Conservation (phyloP, 2,113 vertebrate genomes). For the Apodemus speciosus region DNA sequence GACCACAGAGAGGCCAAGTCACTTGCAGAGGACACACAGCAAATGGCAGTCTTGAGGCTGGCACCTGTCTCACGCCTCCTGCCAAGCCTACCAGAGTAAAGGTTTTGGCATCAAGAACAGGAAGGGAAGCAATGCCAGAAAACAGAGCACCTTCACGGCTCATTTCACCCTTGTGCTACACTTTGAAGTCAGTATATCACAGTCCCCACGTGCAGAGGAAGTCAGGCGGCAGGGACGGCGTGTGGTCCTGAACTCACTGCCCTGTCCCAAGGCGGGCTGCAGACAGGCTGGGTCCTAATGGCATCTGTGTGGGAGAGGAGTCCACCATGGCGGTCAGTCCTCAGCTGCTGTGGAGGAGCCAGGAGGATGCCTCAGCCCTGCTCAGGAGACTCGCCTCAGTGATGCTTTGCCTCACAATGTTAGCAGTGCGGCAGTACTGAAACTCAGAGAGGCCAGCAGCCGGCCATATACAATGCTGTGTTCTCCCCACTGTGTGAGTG, state of each 20-base stretch:
- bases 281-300: not conserved
- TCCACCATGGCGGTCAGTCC: not conserved
- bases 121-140: not conserved
- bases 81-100: not conserved
- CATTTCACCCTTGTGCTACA: slow-evolving; percentile 1
- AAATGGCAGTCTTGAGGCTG: not conserved
- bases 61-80: not conserved
- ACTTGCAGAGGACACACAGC: not conserved
- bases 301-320: not conserved
- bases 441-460: not conserved
- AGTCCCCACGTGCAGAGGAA: slow-evolving; percentile 15
- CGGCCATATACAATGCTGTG: not conserved
- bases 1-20: not conserved
- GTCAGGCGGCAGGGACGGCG: not conserved
- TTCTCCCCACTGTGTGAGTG: too few species aligned
- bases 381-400: not conserved
- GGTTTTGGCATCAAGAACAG: slow-evolving; percentile 42
- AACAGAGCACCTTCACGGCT: slow-evolving; percentile 43
- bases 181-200: slow-evolving; percentile 1
- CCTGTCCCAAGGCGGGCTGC: not conserved
- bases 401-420: too few species aligned
- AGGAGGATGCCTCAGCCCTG: too few species aligned
- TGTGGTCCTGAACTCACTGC: not conserved
- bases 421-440: too few species aligned
- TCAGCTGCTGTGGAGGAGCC: not conserved